Evolutionary conservation across 2,113 vertebrate species (phyloP).

Genomic region (Calypte anna): DNA sequence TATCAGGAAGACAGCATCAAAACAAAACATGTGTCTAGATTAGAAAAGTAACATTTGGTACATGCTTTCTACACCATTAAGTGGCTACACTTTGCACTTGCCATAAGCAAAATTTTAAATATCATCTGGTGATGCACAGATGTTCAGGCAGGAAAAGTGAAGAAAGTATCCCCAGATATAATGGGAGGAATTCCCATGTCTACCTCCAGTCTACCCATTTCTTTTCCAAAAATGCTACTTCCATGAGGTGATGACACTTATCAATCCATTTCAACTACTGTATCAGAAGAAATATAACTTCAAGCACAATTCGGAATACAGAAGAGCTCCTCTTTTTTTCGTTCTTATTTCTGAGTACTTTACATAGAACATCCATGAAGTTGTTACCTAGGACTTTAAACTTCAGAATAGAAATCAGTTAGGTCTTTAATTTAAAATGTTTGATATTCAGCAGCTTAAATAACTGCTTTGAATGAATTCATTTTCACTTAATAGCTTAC

Average conservation of each 20-base stretch:
- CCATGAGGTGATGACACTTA: background rate
- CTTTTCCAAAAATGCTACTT: background rate
- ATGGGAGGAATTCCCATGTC: background rate
- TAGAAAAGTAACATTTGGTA: background rate
- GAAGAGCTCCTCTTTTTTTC: rapidly evolving
- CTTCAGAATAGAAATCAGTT: background rate
- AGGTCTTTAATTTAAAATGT: background rate
- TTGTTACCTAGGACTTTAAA: background rate
- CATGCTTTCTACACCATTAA: rapidly evolving
- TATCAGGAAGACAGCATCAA: background rate
- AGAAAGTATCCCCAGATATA: background rate
- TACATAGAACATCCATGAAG: background rate
- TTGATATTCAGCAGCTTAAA: background rate
- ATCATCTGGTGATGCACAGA: background rate
- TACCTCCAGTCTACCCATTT: background rate
- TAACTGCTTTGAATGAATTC: background rate
- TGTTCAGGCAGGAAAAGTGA: background rate
- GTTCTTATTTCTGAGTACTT: background rate
- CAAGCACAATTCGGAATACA: background rate
- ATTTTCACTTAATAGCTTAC: background rate
- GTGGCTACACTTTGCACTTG: background rate
- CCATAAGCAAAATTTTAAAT: background rate
- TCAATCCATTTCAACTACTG: background rate
- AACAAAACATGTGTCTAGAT: background rate
- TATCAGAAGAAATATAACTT: background rate